Conservation (phyloP, 2,888 invertebrate genomes). For the Cantharis rustica region DNA sequence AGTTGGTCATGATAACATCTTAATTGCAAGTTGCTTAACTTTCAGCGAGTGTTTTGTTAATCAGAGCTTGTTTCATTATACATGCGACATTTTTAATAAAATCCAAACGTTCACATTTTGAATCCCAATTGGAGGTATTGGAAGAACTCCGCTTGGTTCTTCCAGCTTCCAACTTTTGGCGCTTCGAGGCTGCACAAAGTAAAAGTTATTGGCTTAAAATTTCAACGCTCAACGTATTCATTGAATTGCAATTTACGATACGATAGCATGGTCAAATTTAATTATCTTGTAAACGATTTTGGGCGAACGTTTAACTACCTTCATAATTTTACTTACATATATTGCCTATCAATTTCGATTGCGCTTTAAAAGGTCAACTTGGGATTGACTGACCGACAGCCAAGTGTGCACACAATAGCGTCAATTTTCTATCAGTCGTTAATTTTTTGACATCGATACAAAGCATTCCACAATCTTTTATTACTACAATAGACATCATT, state of each 20-base stretch:
- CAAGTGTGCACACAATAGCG: neutral
- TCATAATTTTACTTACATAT: neutral
- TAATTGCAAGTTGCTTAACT: slow-evolving; percentile 55
- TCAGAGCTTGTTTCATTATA: slow-evolving; percentile 39
- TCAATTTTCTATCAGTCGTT: neutral
- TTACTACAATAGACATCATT: neutral
- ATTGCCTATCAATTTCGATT: neutral
- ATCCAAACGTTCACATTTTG: neutral
- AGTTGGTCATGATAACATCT: slow-evolving; percentile 56
- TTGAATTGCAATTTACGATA: neutral
- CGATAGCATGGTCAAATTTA: neutral
- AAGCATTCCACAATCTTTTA: neutral
- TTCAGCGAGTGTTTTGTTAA: slow-evolving; percentile 55
- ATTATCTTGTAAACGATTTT: neutral
- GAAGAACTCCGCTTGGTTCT: neutral
- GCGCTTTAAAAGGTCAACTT: neutral
- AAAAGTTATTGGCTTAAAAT: neutral
- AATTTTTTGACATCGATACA: neutral
- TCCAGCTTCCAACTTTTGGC: neutral
- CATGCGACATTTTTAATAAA: neutral
- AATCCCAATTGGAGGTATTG: neutral
- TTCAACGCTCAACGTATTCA: neutral
- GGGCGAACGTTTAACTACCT: neutral
- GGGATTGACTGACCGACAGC: neutral
- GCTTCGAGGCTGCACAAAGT: neutral